A percentile compares a stretch with the other conserved stretches of the same genome.
Evolutionary conservation across 2,888 invertebrate genomes (phyloP).

Genomic region (Allophyes oxyacanthae): DNA sequence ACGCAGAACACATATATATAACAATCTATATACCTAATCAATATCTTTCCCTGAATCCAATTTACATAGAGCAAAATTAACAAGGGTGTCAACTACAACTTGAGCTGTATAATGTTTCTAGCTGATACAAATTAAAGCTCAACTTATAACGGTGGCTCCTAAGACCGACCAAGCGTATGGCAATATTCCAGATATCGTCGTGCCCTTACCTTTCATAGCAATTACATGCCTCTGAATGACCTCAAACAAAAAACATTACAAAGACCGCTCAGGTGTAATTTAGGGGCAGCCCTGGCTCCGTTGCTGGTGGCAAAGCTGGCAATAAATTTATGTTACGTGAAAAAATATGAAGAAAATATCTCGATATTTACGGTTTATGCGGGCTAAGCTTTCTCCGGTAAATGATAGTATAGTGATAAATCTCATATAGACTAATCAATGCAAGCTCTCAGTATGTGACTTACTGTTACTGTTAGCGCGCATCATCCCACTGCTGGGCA

Average conservation of each 20-base stretch:
- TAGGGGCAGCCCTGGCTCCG: slow-evolving; percentile 16
- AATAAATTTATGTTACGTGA: slow-evolving; percentile 33
- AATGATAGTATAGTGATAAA: no score
- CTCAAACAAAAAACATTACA: slow-evolving; percentile 21
- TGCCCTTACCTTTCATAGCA: slow-evolving; percentile 31
- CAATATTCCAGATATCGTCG: slow-evolving; percentile 18
- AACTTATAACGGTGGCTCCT: background rate
- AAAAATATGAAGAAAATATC: slow-evolving; percentile 22
- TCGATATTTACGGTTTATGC: no score
- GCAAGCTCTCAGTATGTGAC: no score
- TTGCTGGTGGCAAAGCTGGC: slow-evolving; percentile 4
- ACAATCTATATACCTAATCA: no score
- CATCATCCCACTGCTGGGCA: no score
- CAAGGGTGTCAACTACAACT: background rate
- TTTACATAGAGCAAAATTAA: slow-evolving; percentile 10
- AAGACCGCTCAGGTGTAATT: slow-evolving; percentile 16
- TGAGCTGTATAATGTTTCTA: background rate
- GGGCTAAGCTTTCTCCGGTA: no score
- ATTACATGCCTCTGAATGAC: slow-evolving; percentile 13
- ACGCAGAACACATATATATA: no score
- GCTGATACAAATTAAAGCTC: background rate
- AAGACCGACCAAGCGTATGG: background rate
- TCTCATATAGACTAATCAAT: no score
- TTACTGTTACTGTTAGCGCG: no score
- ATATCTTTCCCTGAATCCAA: background rate